These are phyloP conservation scores for Trisateles emortualis DNA, from an alignment of 2,888 invertebrate genomes.

Conservation along the genomic window DNA sequence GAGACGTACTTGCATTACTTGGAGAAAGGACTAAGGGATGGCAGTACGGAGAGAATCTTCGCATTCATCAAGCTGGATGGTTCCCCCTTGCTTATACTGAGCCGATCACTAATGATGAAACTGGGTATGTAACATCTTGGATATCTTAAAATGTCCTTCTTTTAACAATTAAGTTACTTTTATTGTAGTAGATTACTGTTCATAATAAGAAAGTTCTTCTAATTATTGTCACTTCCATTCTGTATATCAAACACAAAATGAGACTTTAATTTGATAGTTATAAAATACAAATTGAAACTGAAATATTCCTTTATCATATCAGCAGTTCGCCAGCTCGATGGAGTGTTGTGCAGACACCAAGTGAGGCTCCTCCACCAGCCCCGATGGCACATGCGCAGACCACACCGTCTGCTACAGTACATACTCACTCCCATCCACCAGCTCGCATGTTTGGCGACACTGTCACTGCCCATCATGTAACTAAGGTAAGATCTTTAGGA, in stretches of 20 bases:
- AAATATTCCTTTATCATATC: slow-evolving; percentile 24
- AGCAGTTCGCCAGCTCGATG: slow-evolving; percentile 80
- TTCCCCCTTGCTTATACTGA: slow-evolving; percentile 98
- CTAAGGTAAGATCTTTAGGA: too few species aligned
- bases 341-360: slow-evolving; percentile 78
- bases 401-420: slow-evolving; percentile 67
- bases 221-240: too few species aligned
- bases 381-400: slow-evolving; percentile 78
- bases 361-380: slow-evolving; percentile 78
- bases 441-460: slow-evolving; percentile 92
- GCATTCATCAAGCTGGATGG: slow-evolving; percentile 97
- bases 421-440: slow-evolving; percentile 84
- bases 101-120: slow-evolving; percentile 89
- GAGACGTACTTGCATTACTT: slow-evolving; percentile 94
- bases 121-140: slow-evolving; percentile 83
- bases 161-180: too few species aligned
- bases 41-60: slow-evolving; percentile 98
- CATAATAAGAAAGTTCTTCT: too few species aligned
- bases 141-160: too few species aligned
- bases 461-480: slow-evolving; percentile 80
- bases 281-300: neutral
- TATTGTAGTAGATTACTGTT: too few species aligned
- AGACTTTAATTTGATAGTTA: too few species aligned
- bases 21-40: slow-evolving; percentile 97
- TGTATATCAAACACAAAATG: too few species aligned